phyloP scores from a whole-genome alignment of 2,797 vertebrate species.

The Rousettus madagascariensis region DNA sequence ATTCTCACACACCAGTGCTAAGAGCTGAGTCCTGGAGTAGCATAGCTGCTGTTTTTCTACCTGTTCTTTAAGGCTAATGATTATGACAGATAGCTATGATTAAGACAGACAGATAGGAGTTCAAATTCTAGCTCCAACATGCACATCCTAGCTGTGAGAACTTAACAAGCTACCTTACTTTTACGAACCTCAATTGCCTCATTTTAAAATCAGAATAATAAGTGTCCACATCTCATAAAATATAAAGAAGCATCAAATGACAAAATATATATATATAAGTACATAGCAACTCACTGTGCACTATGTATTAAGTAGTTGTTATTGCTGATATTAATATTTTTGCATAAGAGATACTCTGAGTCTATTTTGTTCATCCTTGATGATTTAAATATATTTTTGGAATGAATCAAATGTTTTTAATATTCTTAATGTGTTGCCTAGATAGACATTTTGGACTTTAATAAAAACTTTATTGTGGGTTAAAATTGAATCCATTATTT shows the following conservation, averaged over 20 bases:
- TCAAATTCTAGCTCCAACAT: neutral
- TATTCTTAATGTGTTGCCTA: conserved; percentile 39
- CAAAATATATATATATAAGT: neutral
- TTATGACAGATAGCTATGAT: neutral
- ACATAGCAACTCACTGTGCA: neutral
- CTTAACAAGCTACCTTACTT: neutral
- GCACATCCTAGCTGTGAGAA: neutral
- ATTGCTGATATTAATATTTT: neutral
- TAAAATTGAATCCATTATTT: conserved; percentile 63
- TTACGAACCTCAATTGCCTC: neutral
- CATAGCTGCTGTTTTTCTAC: neutral
- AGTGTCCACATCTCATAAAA: neutral
- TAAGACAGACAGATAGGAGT: neutral
- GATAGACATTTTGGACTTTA: conserved; percentile 46
- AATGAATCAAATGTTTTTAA: conserved; percentile 43
- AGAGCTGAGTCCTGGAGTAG: neutral
- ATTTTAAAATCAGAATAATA: conserved; percentile 52
- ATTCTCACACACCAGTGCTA: neutral
- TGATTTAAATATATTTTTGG: conserved; percentile 39
- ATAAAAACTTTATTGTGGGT: conserved; percentile 49
- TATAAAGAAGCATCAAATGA: neutral
- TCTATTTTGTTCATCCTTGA: conserved; percentile 41
- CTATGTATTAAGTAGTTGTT: neutral
- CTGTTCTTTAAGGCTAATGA: neutral
- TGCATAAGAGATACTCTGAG: conserved; percentile 3